Base-by-base conservation (phyloP, 2,797 vertebrate genomes). In the Trachurus trachurus region DNA sequence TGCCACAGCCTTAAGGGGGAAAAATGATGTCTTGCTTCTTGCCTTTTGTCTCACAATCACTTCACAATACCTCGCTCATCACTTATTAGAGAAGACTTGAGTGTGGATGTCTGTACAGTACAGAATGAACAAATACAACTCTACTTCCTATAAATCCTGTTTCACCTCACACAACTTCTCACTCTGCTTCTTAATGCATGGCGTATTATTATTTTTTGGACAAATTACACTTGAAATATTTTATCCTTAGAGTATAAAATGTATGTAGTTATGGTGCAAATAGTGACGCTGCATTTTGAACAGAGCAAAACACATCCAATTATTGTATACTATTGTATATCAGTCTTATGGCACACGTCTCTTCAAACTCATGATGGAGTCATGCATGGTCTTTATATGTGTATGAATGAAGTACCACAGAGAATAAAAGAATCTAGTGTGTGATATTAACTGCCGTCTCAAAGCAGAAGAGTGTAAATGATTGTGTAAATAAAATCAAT, bases 401-500 rank as follows among this genome's bases (percentile, higher is more conserved):
- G 56, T 79, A 31, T 47, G 1, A 53, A 13, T 37, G 61, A 72
- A 54, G 45, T 56, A 40, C 16, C 8, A 62, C 16, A 17, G 56
- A 22, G 52, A 67, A 63, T 68, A 1, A 57, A 50, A 61, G 22
- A 10, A 47, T 64, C 21, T 42, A 9, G 0, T 70, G 11, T 78
- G 17, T 57, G 49, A 31, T 37, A 49, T 54, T 4, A 65, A 44
- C 31, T 80, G 58, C 31, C 64, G 54, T 47, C 66, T 84, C 21
- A 60, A 65, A 44, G 42, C 59, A 34, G 22, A 74, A 15, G 4
- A 19, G 49, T 79, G 21, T 40, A 58, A 50, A 60, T 54, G 29
- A 9, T 40, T 16, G n/a, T 87, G 73, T 85, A 86, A 89, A 90
- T 88, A 77, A 81, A 89, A 64, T 62, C 0, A 2, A 57, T 63